Evolutionary conservation across 1,140 invertebrate species (phyloP), one percentile per base, ranked within the genome.

Genomic region (Adoxophyes honmai): DNA sequence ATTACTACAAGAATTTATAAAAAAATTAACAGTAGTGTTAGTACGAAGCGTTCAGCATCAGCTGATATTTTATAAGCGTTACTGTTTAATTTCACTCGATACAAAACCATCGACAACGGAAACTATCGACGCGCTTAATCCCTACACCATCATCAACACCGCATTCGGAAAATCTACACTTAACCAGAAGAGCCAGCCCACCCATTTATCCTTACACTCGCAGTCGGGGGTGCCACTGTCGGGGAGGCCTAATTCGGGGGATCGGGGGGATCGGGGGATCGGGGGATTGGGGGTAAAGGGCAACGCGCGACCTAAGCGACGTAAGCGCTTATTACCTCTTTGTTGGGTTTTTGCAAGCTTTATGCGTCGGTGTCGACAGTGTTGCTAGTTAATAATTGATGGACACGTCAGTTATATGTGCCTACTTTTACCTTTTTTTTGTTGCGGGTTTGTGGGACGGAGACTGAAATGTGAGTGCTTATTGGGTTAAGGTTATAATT

Each of bases 121-220:
- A 80, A 59, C 72, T 77, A 74, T 13, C 33, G 58, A 74, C 16
- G 21, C 18, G 6, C 9, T 7, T 18, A 13, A 14, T 52, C 16
- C 8, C 34, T 16, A 7, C 8, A 73, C 79, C 81, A 76, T 88
- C 85, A 88, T 88, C 85, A 88, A 88, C 85, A 88, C 85, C 85
- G 85, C 85, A 88, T 88, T 88, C 85, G 82, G 85, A 86, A 86
- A 88, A 88, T 88, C 85, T 88, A 88, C 85, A 88, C 85, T 88
- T 86, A 88, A 88, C 85, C 85, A 86, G 82, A 81, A 82, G 85
- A 86, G 81, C 75, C 82, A 83, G 82, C 85, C 85, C 82, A 86
- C 81, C 85, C 85, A 88, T 88, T 88, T 86, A 88, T 86, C 85
- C 85, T 82, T 86, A 85, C 83, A 82, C 84, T 87, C 71, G 73